phyloP scores from a whole-genome alignment of 2,113 vertebrate species.

The Marmota flaviventris region DNA sequence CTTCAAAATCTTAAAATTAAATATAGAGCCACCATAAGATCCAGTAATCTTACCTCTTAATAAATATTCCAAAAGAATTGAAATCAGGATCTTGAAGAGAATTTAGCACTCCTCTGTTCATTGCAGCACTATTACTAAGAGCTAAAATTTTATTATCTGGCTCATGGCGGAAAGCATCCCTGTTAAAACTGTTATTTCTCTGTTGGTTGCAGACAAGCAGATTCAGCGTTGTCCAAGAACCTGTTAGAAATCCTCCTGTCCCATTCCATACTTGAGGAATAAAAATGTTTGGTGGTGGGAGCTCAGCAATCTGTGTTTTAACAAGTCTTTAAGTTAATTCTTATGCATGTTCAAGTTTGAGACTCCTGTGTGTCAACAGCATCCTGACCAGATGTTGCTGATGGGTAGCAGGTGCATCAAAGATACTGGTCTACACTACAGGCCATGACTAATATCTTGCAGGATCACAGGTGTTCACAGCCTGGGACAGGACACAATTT shows the following conservation, averaged over 20 bases:
- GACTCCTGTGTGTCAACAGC: not conserved
- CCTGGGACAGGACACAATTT: not conserved
- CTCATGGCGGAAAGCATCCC: not conserved
- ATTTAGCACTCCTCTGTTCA: not conserved
- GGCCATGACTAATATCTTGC: not conserved
- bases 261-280: not conserved
- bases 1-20: not conserved
- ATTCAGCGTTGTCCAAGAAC: not conserved
- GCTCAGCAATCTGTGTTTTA: not conserved
- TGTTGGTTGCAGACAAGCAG: not conserved
- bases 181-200: not conserved
- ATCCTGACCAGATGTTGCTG: not conserved
- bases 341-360: not conserved
- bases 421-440: fast-evolving
- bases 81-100: not conserved
- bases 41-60: not conserved
- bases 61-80: not conserved
- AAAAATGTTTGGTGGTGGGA: not conserved
- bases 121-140: not conserved
- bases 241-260: not conserved
- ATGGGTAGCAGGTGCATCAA: not conserved
- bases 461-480: not conserved
- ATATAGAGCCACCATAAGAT: not conserved
- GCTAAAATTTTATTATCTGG: not conserved
- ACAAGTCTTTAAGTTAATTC: not conserved